phyloP scores from a whole-genome alignment of 2,113 vertebrate genomes.

The Crotalus horridus region DNA sequence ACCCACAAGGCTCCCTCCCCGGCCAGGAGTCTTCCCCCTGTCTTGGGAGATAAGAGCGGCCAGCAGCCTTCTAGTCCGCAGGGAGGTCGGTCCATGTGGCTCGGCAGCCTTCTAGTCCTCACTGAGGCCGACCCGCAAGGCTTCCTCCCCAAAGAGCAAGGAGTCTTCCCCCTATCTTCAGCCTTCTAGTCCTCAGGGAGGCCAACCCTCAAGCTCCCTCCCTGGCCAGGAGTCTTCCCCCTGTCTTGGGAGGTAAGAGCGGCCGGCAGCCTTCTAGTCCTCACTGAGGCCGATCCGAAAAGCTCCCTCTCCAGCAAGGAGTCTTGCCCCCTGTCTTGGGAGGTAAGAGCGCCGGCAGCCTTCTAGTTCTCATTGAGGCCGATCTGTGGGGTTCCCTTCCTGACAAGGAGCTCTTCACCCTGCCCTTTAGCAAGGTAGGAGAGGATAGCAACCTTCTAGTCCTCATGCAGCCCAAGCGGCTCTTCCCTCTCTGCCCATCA shows the following conservation, averaged over 20 bases:
- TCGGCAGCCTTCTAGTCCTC: neutral
- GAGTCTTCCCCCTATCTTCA: neutral
- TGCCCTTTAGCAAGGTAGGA: conserved; percentile 76
- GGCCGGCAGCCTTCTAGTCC: no score
- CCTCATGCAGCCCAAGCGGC: neutral
- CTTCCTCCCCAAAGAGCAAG: no score
- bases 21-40: conserved; percentile 4
- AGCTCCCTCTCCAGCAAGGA: conserved; percentile 61
- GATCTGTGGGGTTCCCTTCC: neutral
- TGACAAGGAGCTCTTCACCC: conserved; percentile 78
- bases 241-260: no score
- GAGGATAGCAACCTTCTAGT: no score
- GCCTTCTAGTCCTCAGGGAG: no score
- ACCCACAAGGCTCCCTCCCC: rapidly evolving
- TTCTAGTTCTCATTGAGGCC: no score
- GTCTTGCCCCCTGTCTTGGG: conserved; percentile 82
- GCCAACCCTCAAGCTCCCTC: neutral
- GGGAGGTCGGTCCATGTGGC: no score
- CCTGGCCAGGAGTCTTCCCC: neutral
- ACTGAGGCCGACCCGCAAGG: neutral
- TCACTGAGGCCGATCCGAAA: no score
- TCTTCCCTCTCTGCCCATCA: no score
- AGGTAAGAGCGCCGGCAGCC: no score
- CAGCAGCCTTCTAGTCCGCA: no score
- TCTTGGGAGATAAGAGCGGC: conserved; percentile 53